Percentiles rank a stretch among this genome's conserved stretches.
Evolutionary conservation across 2,888 invertebrate species (phyloP).

Genomic region (Pristionchus japonicus): DNA sequence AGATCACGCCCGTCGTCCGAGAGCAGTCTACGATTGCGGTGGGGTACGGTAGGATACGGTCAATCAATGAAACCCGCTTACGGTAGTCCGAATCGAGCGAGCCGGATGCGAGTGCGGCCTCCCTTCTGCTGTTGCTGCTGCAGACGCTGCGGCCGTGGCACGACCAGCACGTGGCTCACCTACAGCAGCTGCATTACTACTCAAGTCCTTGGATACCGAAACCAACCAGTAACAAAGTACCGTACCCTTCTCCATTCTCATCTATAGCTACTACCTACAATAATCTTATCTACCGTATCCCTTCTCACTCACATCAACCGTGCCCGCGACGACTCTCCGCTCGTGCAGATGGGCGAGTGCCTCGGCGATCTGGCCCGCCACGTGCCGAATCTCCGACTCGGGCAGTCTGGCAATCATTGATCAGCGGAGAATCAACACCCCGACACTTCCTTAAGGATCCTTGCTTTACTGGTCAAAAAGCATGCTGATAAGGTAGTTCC

Average conservation of each 20-base stretch:
- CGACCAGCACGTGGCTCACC: conserved; percentile 44
- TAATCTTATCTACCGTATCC: background rate
- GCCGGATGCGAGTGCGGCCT: background rate
- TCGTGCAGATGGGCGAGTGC: conserved; percentile 85
- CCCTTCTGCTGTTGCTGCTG: background rate
- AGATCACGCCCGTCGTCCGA: conserved; percentile 49
- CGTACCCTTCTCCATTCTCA: too few species aligned
- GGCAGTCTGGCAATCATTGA: background rate
- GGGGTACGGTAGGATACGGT: background rate
- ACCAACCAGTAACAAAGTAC: too few species aligned
- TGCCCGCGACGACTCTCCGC: conserved; percentile 85
- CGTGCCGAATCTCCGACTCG: background rate
- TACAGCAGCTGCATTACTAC: conserved; percentile 35
- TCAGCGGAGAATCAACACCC: background rate
- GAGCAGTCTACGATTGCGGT: conserved; percentile 45
- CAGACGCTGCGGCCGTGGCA: background rate
- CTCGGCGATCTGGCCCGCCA: conserved; percentile 76
- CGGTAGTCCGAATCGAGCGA: conserved; percentile 42
- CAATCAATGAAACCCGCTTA: conserved; percentile 4
- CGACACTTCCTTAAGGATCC: too few species aligned
- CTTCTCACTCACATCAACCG: conserved; percentile 70
- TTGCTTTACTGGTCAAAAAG: too few species aligned
- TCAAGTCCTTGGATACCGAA: too few species aligned
- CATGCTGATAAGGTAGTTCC: background rate
- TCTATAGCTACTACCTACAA: too few species aligned